Conservation (phyloP, 1,140 invertebrate species). For the Tetraneura akinire region DNA sequence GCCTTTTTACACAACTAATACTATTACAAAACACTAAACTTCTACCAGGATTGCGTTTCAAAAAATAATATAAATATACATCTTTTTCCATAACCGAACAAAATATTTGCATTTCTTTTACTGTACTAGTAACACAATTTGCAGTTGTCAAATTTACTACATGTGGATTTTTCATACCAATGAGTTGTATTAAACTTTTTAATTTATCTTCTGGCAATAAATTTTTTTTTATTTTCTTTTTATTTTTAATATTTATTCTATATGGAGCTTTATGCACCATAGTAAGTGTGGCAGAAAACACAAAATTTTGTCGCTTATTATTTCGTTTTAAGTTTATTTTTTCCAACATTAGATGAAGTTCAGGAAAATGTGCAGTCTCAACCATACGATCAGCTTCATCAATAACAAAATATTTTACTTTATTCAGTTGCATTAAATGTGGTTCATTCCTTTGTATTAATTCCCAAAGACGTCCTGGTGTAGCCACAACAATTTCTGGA, state of each 20-base stretch:
- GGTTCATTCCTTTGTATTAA: conserved; percentile 76
- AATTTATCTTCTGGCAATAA: conserved; percentile 43
- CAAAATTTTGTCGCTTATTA: conserved; percentile 82
- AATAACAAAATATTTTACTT: conserved; percentile 82
- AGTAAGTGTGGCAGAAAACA: conserved; percentile 97
- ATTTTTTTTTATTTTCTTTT: conserved; percentile 54
- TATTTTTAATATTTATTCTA: conserved; percentile 68
- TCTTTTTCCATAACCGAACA: conserved; percentile 82
- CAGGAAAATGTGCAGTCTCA: conserved; percentile 94
- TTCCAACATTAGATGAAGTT: conserved; percentile 81
- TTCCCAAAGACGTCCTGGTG: conserved; percentile 95
- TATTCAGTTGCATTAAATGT: conserved; percentile 71
- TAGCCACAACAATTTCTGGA: conserved; percentile 94
- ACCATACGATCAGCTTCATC: conserved; percentile 99
- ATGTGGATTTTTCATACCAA: conserved; percentile 84
- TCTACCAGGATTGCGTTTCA: conserved; percentile 79
- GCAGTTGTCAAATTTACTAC: conserved; percentile 88
- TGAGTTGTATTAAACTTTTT: conserved; percentile 71
- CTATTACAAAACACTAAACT: conserved; percentile 98
- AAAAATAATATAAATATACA: conserved; percentile 90
- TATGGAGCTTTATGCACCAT: conserved; percentile 81
- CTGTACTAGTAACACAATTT: conserved; percentile 74
- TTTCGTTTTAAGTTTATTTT: conserved; percentile 73
- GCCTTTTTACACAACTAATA: conserved; percentile 85
- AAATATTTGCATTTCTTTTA: conserved; percentile 68